Percentiles rank a stretch among this genome's conserved stretches.
Conservation (phyloP, 1,140 invertebrate species). For the Dendroctonus ponderosae region DNA sequence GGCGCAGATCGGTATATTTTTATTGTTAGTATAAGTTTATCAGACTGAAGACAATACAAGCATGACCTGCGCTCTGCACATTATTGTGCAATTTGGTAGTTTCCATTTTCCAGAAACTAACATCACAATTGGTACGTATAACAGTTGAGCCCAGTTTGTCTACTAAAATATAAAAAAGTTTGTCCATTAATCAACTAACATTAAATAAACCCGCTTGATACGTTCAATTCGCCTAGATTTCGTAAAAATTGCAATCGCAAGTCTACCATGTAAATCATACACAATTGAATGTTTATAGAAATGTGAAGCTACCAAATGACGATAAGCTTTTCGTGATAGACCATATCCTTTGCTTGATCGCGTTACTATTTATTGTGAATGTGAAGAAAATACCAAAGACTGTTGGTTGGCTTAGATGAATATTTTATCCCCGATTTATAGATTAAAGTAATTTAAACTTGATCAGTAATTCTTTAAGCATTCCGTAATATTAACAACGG, state of each 20-base stretch:
- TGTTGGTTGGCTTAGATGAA: conserved; percentile 44
- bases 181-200: too few species aligned
- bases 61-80: conserved; percentile 48
- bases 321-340: conserved; percentile 50
- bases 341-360: conserved; percentile 49
- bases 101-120: neutral
- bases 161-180: too few species aligned
- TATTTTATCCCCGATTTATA: conserved; percentile 28
- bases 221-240: too few species aligned
- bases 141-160: too few species aligned
- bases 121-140: too few species aligned
- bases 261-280: neutral
- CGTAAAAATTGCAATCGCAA: too few species aligned
- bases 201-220: too few species aligned
- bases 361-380: conserved; percentile 46
- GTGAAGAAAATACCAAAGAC: conserved; percentile 48
- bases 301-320: conserved; percentile 35
- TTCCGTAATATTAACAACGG: conserved; percentile 14
- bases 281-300: neutral
- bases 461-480: conserved; percentile 24
- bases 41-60: conserved; percentile 52
- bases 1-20: conserved; percentile 51
- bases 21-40: conserved; percentile 50
- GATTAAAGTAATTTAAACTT: conserved; percentile 24
- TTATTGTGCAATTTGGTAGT: conserved; percentile 25